These are phyloP conservation scores for Coelogynopora nodosa DNA, from an alignment of 2,888 invertebrate genomes.

Conservation along the genomic window DNA sequence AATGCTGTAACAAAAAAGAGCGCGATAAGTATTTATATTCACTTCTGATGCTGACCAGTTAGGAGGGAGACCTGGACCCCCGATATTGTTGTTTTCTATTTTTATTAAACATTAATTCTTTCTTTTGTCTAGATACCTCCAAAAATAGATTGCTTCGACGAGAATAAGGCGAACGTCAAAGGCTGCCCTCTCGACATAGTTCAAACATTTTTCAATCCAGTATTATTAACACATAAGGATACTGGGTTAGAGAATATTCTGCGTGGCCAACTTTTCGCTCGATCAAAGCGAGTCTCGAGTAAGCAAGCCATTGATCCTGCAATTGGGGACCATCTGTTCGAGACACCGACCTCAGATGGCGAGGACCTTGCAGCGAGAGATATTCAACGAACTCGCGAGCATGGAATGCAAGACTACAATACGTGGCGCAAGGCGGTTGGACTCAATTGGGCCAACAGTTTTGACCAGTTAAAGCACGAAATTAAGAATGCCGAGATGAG, in stretches of 20 bases:
- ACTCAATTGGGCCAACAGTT: neutral
- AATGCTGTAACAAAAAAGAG: too few relatives aligned
- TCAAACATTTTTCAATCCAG: neutral
- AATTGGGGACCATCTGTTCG: neutral
- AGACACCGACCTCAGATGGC: neutral
- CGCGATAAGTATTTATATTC: too few relatives aligned
- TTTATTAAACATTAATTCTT: too few relatives aligned
- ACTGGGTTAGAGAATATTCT: neutral
- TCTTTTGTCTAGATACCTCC: too few relatives aligned
- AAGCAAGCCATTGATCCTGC: neutral
- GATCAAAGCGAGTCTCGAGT: neutral
- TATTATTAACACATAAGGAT: neutral
- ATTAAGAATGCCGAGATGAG: neutral
- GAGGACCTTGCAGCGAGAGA: neutral
- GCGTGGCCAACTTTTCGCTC: neutral
- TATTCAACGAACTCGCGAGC: neutral
- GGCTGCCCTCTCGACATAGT: neutral
- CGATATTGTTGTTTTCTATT: too few relatives aligned
- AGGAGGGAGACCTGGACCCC: too few relatives aligned
- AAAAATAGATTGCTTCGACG: neutral
- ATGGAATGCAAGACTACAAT: slow-evolving; percentile 7
- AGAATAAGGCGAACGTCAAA: neutral
- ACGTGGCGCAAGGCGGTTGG: neutral
- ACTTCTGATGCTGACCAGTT: too few relatives aligned
- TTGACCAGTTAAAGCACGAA: neutral